Conservation (phyloP, 2,113 vertebrate genomes). For the Brachirus orientalis region DNA sequence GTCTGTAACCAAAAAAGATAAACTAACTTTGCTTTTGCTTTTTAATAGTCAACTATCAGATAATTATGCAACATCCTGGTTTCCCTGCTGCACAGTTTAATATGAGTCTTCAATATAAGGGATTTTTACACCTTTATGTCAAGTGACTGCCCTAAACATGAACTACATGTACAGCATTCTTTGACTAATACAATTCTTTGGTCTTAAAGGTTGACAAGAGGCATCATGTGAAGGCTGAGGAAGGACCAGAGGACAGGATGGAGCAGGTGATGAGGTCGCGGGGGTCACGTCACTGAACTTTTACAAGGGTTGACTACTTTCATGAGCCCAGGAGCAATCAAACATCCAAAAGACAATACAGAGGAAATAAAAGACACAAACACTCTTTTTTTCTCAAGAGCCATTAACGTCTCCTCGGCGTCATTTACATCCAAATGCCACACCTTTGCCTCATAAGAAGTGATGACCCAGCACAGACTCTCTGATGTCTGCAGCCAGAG, state of each 20-base stretch:
- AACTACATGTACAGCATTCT: too few relatives aligned
- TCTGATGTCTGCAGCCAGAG: slow-evolving; percentile 27
- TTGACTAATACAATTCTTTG: too few relatives aligned
- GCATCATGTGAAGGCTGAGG: neutral
- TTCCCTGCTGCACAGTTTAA: too few relatives aligned
- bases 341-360: slow-evolving; percentile 59
- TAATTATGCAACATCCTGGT: too few relatives aligned
- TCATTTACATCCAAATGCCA: slow-evolving; percentile 63
- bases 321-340: slow-evolving; percentile 45
- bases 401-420: slow-evolving; percentile 37
- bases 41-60: too few relatives aligned
- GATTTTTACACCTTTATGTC: too few relatives aligned
- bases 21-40: too few relatives aligned
- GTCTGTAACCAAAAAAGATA: too few relatives aligned
- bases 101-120: too few relatives aligned
- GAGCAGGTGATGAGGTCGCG: slow-evolving; percentile 42
- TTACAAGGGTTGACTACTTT: slow-evolving; percentile 49
- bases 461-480: slow-evolving; percentile 23
- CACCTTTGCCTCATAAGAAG: slow-evolving; percentile 46
- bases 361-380: slow-evolving; percentile 43
- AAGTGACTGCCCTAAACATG: too few relatives aligned
- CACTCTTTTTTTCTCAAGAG: slow-evolving; percentile 15
- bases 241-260: neutral
- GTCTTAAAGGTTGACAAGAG: neutral
- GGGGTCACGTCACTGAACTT: slow-evolving; percentile 44